A percentile compares a stretch with the other conserved stretches of the same genome.
Conservation (phyloP, 2,888 invertebrate genomes). For the Neelides folsomi region DNA sequence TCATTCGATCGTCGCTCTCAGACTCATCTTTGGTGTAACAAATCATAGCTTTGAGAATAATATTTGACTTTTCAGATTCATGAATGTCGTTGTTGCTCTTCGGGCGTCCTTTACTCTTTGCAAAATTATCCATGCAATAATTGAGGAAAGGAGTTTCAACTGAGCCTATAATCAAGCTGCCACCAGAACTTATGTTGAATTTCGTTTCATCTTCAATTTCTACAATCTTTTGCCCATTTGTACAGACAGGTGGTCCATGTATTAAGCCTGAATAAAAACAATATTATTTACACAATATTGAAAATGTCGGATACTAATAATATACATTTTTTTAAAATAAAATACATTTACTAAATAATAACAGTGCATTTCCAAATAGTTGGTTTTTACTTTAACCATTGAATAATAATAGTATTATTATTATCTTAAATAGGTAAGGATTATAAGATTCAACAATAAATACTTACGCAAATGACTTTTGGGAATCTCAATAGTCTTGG, state of each 20-base stretch:
- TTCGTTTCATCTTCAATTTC: constrained; percentile 8
- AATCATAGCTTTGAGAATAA: constrained; percentile 14
- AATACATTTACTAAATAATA: not conserved
- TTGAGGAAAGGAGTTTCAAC: constrained; percentile 17
- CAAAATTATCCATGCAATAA: constrained; percentile 30
- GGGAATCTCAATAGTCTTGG: not conserved
- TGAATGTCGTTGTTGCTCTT: not conserved
- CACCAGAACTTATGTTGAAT: constrained; percentile 16
- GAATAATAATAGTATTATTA: too few relatives aligned
- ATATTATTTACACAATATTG: not conserved
- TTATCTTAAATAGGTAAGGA: too few relatives aligned
- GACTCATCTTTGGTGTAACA: constrained; percentile 15
- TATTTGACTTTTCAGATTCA: constrained; percentile 1
- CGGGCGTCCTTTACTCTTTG: constrained; percentile 3
- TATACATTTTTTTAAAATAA: not conserved
- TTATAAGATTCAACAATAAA: not conserved
- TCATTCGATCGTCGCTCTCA: not conserved
- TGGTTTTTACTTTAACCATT: too few relatives aligned
- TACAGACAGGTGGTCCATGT: constrained; percentile 24
- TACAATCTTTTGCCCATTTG: constrained; percentile 16
- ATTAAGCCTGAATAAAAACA: constrained; percentile 16
- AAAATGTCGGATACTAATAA: not conserved
- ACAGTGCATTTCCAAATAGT: not conserved
- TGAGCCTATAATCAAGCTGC: constrained; percentile 14
- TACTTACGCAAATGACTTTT: constrained; percentile 4